These are phyloP conservation scores for Smittia sp. DNA, from an alignment of 2,888 invertebrate species.

Conservation along the genomic window DNA sequence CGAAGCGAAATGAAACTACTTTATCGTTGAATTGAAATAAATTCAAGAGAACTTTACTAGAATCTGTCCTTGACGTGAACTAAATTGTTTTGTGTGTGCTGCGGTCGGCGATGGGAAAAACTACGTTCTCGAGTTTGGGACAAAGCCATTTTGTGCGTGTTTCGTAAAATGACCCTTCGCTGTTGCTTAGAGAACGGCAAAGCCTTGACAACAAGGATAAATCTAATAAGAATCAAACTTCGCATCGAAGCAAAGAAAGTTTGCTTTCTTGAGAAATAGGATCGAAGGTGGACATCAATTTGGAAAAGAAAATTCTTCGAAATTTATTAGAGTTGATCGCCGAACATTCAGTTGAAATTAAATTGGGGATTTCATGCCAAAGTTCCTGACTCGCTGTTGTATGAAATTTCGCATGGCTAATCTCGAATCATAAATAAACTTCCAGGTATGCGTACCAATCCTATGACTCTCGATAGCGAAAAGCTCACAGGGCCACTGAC, in stretches of 20 bases:
- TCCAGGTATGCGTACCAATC: background rate
- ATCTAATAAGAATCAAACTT: conserved; percentile 10
- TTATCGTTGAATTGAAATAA: background rate
- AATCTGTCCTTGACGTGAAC: conserved; percentile 30
- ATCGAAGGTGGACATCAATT: background rate
- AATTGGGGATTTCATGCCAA: background rate
- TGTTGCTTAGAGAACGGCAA: background rate
- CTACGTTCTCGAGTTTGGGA: background rate
- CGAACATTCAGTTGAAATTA: background rate
- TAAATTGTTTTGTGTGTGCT: conserved; percentile 1
- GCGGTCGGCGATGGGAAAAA: background rate
- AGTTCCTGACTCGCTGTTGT: background rate
- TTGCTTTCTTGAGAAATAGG: background rate
- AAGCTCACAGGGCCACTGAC: background rate
- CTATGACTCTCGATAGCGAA: background rate
- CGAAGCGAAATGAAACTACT: too few species aligned
- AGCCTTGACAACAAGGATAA: conserved; percentile 1
- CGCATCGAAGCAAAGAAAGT: background rate
- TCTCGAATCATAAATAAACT: background rate
- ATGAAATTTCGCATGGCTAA: background rate
- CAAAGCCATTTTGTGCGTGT: conserved; percentile 30
- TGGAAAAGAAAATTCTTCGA: too few species aligned
- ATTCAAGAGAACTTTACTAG: conserved; percentile 21
- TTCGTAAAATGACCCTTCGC: conserved; percentile 24
- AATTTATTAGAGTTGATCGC: background rate